Evolutionary conservation across 2,888 invertebrate genomes (phyloP).

Genomic region (Platycnemis pennipes): DNA sequence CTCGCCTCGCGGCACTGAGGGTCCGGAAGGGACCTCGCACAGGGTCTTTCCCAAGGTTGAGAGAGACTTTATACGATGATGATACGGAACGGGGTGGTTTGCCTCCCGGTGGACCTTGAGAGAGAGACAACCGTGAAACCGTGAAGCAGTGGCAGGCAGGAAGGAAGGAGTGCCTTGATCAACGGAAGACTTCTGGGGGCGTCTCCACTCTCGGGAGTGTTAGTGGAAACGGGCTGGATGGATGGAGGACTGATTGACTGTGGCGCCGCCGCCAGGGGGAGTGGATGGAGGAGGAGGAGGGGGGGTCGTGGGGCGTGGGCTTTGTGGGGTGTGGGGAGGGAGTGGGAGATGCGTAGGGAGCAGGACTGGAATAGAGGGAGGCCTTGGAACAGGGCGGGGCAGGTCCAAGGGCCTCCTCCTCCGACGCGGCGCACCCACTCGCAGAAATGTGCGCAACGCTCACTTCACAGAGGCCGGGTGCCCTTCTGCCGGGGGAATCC

Average conservation of each 20-base stretch:
- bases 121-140: not conserved
- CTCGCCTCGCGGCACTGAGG: not conserved
- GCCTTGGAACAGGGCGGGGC: not conserved
- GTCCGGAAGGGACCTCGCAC: not conserved
- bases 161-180: not conserved
- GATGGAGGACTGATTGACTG: not conserved
- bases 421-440: conserved; percentile 7
- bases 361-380: not conserved
- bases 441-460: conserved; percentile 8
- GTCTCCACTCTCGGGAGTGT: not conserved
- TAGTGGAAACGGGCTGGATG: not conserved
- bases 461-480: not conserved
- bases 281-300: too few relatives aligned
- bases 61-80: not conserved
- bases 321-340: not conserved
- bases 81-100: not conserved
- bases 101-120: not conserved
- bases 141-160: not conserved
- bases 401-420: not conserved
- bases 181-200: not conserved
- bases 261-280: too few relatives aligned
- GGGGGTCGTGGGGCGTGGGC: not conserved
- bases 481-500: not conserved
- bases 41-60: not conserved
- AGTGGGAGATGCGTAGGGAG: not conserved